Conservation (phyloP, 1,140 invertebrate genomes). For the Whitmania pigra region DNA sequence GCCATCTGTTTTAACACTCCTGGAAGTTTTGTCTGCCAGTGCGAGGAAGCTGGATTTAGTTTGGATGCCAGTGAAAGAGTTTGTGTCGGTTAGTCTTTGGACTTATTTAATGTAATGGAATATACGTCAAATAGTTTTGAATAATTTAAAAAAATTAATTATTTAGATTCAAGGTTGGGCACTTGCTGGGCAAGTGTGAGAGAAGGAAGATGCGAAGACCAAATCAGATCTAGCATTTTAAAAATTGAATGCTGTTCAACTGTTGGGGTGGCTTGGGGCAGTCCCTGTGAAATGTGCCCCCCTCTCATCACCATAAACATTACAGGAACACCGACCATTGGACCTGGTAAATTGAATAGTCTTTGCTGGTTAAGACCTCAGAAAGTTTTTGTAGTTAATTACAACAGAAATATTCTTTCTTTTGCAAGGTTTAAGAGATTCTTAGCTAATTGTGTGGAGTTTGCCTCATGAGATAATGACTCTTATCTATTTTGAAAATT, state of each 20-base stretch:
- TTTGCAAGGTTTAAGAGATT: slow-evolving; percentile 14
- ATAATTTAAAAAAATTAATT: neutral
- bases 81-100: too few species aligned
- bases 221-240: slow-evolving; percentile 56
- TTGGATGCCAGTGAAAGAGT: too few species aligned
- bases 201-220: slow-evolving; percentile 68
- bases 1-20: slow-evolving; percentile 42
- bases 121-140: neutral
- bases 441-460: neutral
- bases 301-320: slow-evolving; percentile 27
- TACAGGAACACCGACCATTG: slow-evolving; percentile 22
- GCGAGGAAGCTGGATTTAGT: slow-evolving; percentile 32
- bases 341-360: neutral
- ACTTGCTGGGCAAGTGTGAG: slow-evolving; percentile 30
- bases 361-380: neutral
- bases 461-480: neutral
- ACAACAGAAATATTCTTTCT: slow-evolving; percentile 25
- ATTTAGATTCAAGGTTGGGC: slow-evolving; percentile 14
- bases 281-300: slow-evolving; percentile 60
- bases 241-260: slow-evolving; percentile 75
- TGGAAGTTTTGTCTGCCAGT: slow-evolving; percentile 66
- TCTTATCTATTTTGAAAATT: neutral
- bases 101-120: too few species aligned
- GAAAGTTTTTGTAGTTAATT: slow-evolving; percentile 41
- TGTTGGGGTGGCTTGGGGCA: slow-evolving; percentile 78